phyloP scores from a whole-genome alignment of 2,113 vertebrate species.

The Pluvianellus socialis region DNA sequence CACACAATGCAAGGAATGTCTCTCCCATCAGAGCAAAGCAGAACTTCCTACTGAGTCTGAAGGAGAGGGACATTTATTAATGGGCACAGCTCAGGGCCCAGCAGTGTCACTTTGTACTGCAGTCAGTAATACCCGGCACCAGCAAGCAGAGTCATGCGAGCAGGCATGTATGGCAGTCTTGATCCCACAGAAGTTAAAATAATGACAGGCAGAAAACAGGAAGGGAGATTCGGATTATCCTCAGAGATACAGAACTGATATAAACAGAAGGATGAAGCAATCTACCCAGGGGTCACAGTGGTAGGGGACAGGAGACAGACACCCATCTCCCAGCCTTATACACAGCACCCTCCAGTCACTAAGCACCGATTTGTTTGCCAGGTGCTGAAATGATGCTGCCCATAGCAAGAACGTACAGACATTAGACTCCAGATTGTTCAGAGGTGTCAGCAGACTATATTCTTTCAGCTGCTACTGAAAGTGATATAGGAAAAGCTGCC shows the following conservation, averaged over 20 bases:
- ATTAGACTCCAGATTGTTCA: neutral
- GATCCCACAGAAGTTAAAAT: neutral
- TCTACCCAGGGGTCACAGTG: neutral
- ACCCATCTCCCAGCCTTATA: neutral
- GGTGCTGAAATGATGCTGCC: neutral
- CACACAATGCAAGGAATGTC: slow-evolving; percentile 54
- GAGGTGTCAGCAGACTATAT: neutral
- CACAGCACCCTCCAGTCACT: neutral
- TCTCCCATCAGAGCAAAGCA: slow-evolving; percentile 28
- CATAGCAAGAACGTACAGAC: neutral
- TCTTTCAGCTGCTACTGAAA: neutral
- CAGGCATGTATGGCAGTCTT: neutral
- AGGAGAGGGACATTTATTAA: neutral
- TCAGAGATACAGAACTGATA: neutral
- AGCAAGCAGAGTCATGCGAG: neutral
- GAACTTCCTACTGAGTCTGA: slow-evolving; percentile 35
- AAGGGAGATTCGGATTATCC: neutral
- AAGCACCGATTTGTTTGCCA: too few relatives aligned
- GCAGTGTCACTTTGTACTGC: neutral
- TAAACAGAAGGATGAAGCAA: neutral
- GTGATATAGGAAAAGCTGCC: neutral
- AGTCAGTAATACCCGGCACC: neutral
- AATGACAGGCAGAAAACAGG: neutral
- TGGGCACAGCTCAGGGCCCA: neutral
- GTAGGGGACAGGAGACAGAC: neutral